A percentile compares a stretch with the other conserved stretches of the same genome.
phyloP scores from a whole-genome alignment of 2,888 invertebrate species.

The Argynnis bischoffii region DNA sequence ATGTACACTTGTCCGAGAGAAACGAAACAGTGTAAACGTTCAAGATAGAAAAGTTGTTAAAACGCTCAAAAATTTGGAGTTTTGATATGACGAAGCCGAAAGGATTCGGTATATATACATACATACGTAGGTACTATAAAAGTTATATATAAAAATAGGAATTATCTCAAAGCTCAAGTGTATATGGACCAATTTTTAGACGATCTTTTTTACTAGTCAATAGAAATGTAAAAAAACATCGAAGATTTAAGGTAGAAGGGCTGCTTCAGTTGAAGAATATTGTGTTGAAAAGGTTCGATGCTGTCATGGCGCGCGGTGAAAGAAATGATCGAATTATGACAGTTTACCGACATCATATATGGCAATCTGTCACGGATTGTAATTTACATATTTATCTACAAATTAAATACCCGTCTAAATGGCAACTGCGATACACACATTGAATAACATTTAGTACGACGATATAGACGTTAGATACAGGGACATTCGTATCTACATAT shows the following conservation, averaged over 20 bases:
- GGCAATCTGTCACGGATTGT: constrained; percentile 73
- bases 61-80: constrained; percentile 61
- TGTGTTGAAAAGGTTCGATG: not conserved
- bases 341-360: constrained; percentile 48
- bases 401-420: constrained; percentile 59
- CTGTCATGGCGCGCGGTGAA: constrained; percentile 34
- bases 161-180: constrained; percentile 76
- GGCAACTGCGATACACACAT: constrained; percentile 51
- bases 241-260: constrained; percentile 6
- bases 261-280: constrained; percentile 2
- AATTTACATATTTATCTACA: constrained; percentile 36
- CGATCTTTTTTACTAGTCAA: constrained; percentile 12
- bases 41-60: constrained; percentile 45
- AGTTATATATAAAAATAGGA: constrained; percentile 78
- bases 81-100: constrained; percentile 70
- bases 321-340: constrained; percentile 21
- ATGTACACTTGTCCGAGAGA: constrained; percentile 54
- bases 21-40: constrained; percentile 52
- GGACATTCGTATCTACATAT: constrained; percentile 10
- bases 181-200: constrained; percentile 68
- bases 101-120: constrained; percentile 49
- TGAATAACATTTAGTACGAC: constrained; percentile 40
- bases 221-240: constrained; percentile 13
- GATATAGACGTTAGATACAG: constrained; percentile 42
- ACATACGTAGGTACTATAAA: constrained; percentile 57